phyloP scores from a whole-genome alignment of 2,888 invertebrate species.

The Rotaria macrura region DNA sequence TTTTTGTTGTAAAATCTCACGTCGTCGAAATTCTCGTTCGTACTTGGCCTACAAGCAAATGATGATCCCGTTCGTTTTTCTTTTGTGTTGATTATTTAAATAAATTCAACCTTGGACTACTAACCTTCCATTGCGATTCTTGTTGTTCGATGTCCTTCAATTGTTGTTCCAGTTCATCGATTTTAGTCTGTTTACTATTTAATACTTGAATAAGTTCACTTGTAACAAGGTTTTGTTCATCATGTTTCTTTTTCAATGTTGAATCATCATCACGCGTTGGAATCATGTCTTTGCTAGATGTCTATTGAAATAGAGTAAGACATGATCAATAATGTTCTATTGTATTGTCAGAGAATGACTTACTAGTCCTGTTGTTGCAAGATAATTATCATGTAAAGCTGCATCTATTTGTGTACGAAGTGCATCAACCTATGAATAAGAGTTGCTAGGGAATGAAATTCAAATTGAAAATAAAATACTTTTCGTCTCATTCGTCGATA shows the following conservation, averaged over 20 bases:
- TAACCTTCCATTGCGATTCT: slow-evolving; percentile 7
- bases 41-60: not conserved
- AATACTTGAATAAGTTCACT: not conserved
- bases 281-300: not conserved
- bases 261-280: not conserved
- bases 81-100: no score
- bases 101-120: not conserved
- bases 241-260: not conserved
- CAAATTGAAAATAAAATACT: not conserved
- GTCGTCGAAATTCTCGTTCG: not conserved
- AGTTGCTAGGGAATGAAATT: no score
- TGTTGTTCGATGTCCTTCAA: not conserved
- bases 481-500: slow-evolving; percentile 12
- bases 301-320: not conserved
- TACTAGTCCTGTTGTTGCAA: not conserved
- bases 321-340: no score
- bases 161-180: slow-evolving; percentile 12
- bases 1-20: not conserved
- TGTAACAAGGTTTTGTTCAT: slow-evolving; percentile 4
- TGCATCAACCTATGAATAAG: not conserved
- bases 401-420: not conserved
- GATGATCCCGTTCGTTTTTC: no score
- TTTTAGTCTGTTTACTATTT: not conserved
- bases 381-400: not conserved
- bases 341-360: not conserved